Base-by-base conservation (phyloP, 2,113 vertebrate genomes). In the Nanorana parkeri region DNA sequence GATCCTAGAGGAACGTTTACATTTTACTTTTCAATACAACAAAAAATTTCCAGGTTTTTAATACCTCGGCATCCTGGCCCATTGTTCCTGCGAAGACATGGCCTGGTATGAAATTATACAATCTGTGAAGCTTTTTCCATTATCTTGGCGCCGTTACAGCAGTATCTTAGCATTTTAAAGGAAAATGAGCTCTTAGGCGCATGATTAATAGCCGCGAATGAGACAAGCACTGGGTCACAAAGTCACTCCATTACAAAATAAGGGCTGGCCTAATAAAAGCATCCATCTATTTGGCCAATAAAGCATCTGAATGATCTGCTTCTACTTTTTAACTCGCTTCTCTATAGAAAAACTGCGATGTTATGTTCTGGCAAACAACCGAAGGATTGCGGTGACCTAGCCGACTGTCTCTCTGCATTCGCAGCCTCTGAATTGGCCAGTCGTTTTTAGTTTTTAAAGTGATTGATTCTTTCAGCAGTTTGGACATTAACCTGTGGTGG, bases 121-220 rank as follows among this genome's bases (percentile, higher is more conserved):
- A 92, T 90, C 92, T 91, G 67, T 91, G 92, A 91, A 90, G 91
- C 90, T 91, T 91, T 94, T 91, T 87, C 89, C 90, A 94, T 94
- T 93, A 93, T 89, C 91, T 89, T 90, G 93, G 88, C 89, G 90
- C 91, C 88, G 78, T 94, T 92, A 93, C 91, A 90, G 93, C 92
- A 90, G 92, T 93, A 93, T 92, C 91, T 94, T 92, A 93, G 92
- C 92, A 92, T 93, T 94, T 94, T 94, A 93, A 94, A 91, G 90
- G 91, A 92, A 93, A 93, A 92, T 91, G 91, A 93, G 92, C 93
- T 94, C 90, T 94, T 93, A 90, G 90, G 89, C 89, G 86, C 89
- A 86, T 93, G 93, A 94, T 94, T 94, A 93, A 94, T 94, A 92
- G 91, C 90, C 88, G 87, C 83, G 91, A 93, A 91, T 87, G 89